These are phyloP conservation scores for Serilophus lunatus DNA, from an alignment of 2,113 vertebrate species.

Conservation along the genomic window DNA sequence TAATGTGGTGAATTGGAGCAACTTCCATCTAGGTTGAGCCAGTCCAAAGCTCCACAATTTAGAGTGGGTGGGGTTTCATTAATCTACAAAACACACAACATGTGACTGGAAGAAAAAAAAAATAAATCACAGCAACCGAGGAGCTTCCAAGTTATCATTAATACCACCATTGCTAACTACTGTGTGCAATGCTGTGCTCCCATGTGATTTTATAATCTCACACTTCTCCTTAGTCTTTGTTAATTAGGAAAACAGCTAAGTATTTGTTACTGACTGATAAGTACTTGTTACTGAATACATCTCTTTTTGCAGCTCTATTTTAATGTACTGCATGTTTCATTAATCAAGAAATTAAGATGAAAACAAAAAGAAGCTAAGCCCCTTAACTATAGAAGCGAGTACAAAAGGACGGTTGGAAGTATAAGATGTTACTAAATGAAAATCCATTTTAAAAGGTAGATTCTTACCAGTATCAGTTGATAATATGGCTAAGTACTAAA, in stretches of 20 bases:
- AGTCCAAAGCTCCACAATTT: conserved; percentile 72
- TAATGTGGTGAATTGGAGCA: background rate
- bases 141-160: background rate
- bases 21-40: conserved; percentile 74
- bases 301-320: background rate
- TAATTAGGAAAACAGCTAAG: background rate
- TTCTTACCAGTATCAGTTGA: background rate
- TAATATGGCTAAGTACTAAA: background rate
- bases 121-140: background rate
- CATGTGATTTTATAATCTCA: background rate
- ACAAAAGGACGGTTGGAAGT: background rate
- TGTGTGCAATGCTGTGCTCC: background rate
- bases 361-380: background rate
- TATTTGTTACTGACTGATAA: background rate
- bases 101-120: background rate
- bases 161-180: accelerated
- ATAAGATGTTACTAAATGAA: background rate
- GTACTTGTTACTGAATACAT: background rate
- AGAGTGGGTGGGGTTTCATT: conserved; percentile 63
- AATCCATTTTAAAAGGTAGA: background rate
- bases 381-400: background rate
- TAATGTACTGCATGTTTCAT: background rate
- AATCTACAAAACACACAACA: conserved; percentile 64
- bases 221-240: background rate
- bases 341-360: background rate